Base-by-base conservation (phyloP, 2,113 vertebrate species). In the Axis porcinus region DNA sequence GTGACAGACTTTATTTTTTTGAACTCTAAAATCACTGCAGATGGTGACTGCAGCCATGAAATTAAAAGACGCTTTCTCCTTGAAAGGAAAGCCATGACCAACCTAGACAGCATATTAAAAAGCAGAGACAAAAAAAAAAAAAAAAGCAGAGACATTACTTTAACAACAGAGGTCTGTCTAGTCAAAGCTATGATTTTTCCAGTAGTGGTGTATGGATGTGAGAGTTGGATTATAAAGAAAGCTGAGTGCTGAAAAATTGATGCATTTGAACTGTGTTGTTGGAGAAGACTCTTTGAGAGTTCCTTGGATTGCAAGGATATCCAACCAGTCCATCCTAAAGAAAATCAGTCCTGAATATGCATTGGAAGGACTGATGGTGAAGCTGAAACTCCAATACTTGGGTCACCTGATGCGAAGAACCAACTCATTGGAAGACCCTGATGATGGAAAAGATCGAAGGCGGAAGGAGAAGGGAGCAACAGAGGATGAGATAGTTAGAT, bases 401-500 rank as follows among this genome's bases (percentile, higher is more conserved):
- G 64, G 64, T 33, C 33, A 67, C 17, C 17, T 67, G 33, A 67
- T 67, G 33, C 2, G 4, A 67, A 67, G 64, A 67, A 36, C 33
- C 64, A 67, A 36, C 33, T 36, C 33, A 36, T 11, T 36, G n/a
- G n/a, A 67, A 67, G 17, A 36, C 17, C 64, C 64, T 67, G n/a
- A 36, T 67, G 64, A 10, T 36, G 8, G 33, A 36, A 67, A 36
- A 36, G 17, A 67, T 36, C 2, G 0, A 36, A 67, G 17, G 64
- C 1, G 0, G 33, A 4, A 67, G 64, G 19, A 57, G 55, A 25
- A 67, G 33, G 64, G n/a, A 2, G 36, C 0, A 0, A 36, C 9
- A 16, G 17, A 67, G 33, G 4, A 67, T 67, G n/a, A 36, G 17
- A 67, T 36, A 67, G 64, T 36, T 9, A 17, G n/a, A 67, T 21